A percentile compares a stretch with the other conserved stretches of the same genome.
Evolutionary conservation across 2,113 vertebrate species (phyloP).

Genomic region (Pelobates fuscus): DNA sequence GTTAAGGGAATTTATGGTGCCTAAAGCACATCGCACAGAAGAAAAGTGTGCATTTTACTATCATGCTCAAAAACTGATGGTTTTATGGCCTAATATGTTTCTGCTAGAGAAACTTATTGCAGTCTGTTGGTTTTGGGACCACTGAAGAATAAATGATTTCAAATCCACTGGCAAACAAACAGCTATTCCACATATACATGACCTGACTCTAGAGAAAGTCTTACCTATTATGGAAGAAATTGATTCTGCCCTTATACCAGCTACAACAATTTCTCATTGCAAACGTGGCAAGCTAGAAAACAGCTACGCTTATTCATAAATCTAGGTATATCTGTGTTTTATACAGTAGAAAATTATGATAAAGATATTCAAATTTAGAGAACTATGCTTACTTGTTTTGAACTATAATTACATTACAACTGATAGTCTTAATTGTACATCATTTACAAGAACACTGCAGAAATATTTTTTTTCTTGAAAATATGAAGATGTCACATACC

Average conservation of each 20-base stretch:
- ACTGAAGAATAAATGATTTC: slow-evolving; percentile 48
- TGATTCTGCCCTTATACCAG: slow-evolving; percentile 40
- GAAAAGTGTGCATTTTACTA: slow-evolving; percentile 32
- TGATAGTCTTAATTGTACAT: background rate
- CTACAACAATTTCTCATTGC: slow-evolving; percentile 38
- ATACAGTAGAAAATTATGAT: slow-evolving; percentile 6
- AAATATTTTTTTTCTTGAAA: background rate
- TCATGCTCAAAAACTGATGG: slow-evolving; percentile 33
- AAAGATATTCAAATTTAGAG: background rate
- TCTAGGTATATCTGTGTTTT: slow-evolving; percentile 31
- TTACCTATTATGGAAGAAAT: slow-evolving; percentile 45
- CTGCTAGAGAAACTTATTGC: slow-evolving; percentile 39
- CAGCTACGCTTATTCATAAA: slow-evolving; percentile 33
- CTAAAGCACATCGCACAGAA: slow-evolving; percentile 42
- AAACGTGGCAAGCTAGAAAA: slow-evolving; percentile 37
- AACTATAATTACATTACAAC: too few relatives aligned
- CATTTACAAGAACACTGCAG: background rate
- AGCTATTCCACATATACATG: slow-evolving; percentile 42
- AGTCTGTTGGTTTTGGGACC: slow-evolving; percentile 39
- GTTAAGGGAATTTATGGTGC: slow-evolving; percentile 38
- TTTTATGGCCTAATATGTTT: slow-evolving; percentile 48
- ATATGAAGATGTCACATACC: background rate
- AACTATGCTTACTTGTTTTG: too few relatives aligned
- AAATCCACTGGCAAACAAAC: slow-evolving; percentile 32
- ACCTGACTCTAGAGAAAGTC: slow-evolving; percentile 44